A percentile compares a stretch with the other conserved stretches of the same genome.
Conservation (phyloP, 2,797 vertebrate species). For the Pseudochirops cupreus region DNA sequence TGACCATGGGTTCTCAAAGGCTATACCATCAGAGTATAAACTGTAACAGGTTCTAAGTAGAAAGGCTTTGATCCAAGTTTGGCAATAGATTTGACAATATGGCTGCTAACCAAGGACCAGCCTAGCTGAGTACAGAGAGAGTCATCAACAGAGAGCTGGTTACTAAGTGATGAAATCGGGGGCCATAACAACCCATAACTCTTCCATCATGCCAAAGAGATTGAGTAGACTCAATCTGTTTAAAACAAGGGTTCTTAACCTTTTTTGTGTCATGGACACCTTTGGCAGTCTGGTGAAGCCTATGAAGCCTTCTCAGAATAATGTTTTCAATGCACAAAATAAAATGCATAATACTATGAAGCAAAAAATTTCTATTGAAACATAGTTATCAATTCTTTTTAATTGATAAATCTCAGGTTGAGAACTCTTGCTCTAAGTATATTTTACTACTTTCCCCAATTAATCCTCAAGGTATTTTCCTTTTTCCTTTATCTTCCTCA, state of each 20-base stretch:
- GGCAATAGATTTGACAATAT: background rate
- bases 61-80: background rate
- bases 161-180: background rate
- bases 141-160: background rate
- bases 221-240: background rate
- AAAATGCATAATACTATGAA: background rate
- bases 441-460: background rate
- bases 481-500: slow-evolving; percentile 14
- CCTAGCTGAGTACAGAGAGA: background rate
- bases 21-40: background rate
- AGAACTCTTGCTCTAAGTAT: slow-evolving; percentile 1
- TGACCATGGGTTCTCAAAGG: background rate
- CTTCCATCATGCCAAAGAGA: background rate
- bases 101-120: background rate
- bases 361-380: background rate
- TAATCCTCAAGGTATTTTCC: background rate
- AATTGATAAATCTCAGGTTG: background rate
- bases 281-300: background rate
- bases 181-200: background rate
- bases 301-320: background rate
- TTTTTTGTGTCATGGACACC: background rate
- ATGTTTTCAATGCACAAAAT: background rate
- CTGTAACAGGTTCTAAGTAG: background rate
- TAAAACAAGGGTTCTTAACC: background rate
- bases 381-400: background rate